A percentile compares a stretch with the other conserved stretches of the same genome.
Evolutionary conservation across 1,140 invertebrate genomes (phyloP).

Genomic region (Drosophila obscura): DNA sequence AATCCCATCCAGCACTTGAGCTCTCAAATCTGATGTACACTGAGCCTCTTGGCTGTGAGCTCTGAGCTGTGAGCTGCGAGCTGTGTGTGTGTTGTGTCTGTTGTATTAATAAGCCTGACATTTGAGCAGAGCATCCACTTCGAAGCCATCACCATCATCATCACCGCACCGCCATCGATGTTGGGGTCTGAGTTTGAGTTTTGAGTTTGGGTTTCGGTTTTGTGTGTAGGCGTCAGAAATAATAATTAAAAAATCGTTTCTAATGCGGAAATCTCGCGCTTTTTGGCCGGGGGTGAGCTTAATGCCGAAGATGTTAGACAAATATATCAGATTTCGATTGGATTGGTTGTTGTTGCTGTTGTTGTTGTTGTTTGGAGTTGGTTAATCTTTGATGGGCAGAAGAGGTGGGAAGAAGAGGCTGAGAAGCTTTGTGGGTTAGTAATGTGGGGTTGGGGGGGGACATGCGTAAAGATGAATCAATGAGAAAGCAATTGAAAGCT

Average conservation of each 20-base stretch:
- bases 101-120: conserved; percentile 77
- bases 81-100: conserved; percentile 29
- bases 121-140: conserved; percentile 61
- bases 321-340: conserved; percentile 76
- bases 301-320: conserved; percentile 77
- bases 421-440: too few species aligned
- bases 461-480: conserved; percentile 45
- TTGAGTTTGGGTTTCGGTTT: conserved; percentile 11
- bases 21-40: conserved; percentile 3
- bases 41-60: neutral
- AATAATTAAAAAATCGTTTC: conserved; percentile 78
- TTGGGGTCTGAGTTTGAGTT: conserved; percentile 17
- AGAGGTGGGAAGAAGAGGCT: conserved; percentile 13
- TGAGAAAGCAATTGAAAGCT: conserved; percentile 31
- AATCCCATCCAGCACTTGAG: conserved; percentile 51
- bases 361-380: conserved; percentile 30
- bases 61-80: neutral
- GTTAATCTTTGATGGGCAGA: conserved; percentile 25
- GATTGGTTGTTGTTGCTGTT: conserved; percentile 54
- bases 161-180: conserved; percentile 24
- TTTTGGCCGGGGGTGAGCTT: conserved; percentile 46
- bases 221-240: conserved; percentile 72
- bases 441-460: conserved; percentile 13
- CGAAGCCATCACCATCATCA: conserved; percentile 20
- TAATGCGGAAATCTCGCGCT: conserved; percentile 73